Evolutionary conservation across 2,113 vertebrate species (phyloP).

Genomic region (Cyphomyrus discorhynchus): DNA sequence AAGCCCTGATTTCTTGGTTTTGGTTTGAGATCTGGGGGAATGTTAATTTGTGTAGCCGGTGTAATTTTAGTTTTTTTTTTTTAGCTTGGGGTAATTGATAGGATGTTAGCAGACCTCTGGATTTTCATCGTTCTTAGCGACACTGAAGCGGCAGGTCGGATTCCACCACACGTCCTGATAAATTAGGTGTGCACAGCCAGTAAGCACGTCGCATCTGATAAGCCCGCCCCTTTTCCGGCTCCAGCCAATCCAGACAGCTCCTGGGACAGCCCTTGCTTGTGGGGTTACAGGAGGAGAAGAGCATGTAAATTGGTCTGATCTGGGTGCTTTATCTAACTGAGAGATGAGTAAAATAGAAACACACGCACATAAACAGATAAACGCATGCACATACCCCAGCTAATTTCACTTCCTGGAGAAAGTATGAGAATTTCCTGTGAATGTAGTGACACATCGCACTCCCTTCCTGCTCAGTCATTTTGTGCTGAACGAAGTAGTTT

Average conservation of each 20-base stretch:
- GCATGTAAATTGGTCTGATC: neutral
- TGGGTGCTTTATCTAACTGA: neutral
- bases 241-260: neutral
- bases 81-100: neutral
- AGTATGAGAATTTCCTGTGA: neutral
- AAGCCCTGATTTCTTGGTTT: constrained; percentile 21
- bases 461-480: neutral
- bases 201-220: neutral
- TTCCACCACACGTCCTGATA: neutral
- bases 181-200: neutral
- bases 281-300: neutral
- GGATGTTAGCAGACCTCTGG: neutral
- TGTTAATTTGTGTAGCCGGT: neutral
- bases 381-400: neutral
- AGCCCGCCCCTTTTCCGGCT: neutral
- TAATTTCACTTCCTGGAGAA: neutral
- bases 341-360: neutral
- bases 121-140: constrained; percentile 8
- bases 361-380: neutral
- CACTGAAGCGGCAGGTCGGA: neutral
- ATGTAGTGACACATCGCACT: neutral
- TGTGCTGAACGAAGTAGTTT: constrained; percentile 7
- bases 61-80: neutral
- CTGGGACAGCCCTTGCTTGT: neutral
- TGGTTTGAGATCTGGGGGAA: neutral